Evolutionary conservation across 1,140 invertebrate genomes (phyloP), one percentile per base, ranked within the genome.

Genomic region (Adoxophyes honmai): DNA sequence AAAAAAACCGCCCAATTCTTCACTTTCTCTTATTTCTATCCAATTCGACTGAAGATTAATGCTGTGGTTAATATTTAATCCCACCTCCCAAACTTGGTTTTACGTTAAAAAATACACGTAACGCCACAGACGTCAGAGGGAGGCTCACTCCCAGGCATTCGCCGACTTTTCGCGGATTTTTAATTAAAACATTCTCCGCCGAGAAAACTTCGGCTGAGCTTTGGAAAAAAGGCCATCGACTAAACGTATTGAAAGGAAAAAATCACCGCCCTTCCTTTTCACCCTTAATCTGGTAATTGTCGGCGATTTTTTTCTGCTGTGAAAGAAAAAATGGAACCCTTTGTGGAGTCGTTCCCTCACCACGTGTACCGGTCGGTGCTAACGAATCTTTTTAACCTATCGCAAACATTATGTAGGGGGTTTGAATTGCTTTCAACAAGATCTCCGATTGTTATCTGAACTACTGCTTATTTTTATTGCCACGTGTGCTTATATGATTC

Each of bases 251-350:
- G 66, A 73, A 71, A 59, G 15, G 38, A 73, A 77, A 66, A 73
- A 68, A 70, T 64, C 55, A 53, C 59, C 52, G 53, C 66, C 64
- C 73, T 59, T 56, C 52, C 64, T 59, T 72, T 77, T 74, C 69
- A 74, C 73, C 72, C 62, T 60, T 86, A 78, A 86, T 83, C 75
- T 71, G 67, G 75, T 76, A 78, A 83, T 82, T 81, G 78, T 83
- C 62, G 52, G 66, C 64, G 62, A 67, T 72, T 85, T 81, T n/a
- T 82, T 81, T 74, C 51, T 44, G 63, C 57, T 70, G 62, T 68
- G 60, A 77, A 73, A 64, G 66, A 81, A 82, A 78, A 75, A 81
- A 73, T 59, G 53, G 57, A 72, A 74, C 73, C 79, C 78, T 81
- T 84, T 76, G 71, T 82, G 59, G 67, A 75, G 57, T 75, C 63